phyloP scores from a whole-genome alignment of 2,113 vertebrate genomes.

The Sphaerodactylus townsendi region DNA sequence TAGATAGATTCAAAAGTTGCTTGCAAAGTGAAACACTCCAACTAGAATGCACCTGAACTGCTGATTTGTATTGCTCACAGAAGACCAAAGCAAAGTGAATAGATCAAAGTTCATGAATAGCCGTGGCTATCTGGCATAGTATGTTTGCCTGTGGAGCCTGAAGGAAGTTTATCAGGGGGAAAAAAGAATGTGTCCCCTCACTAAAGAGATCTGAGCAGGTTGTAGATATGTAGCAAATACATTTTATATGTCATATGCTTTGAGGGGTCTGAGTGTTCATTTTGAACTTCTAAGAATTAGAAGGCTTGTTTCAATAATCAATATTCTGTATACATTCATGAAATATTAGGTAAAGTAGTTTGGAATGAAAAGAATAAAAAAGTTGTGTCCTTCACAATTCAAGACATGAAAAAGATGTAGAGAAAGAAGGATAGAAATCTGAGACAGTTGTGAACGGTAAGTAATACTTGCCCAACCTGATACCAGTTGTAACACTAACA shows the following conservation, averaged over 20 bases:
- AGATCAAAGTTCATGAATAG: too few species aligned
- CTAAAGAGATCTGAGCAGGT: too few species aligned
- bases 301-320: conserved; percentile 28
- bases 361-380: conserved; percentile 54
- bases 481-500: neutral
- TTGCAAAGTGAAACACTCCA: too few species aligned
- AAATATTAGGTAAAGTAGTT: conserved; percentile 41
- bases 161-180: too few species aligned
- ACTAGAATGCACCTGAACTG: too few species aligned
- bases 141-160: too few species aligned
- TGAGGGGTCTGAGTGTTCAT: neutral
- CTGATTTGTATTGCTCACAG: too few species aligned
- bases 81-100: too few species aligned
- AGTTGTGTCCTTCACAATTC: conserved; percentile 29
- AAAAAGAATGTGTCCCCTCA: too few species aligned
- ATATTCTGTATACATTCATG: conserved; percentile 47
- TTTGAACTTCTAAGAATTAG: conserved; percentile 55
- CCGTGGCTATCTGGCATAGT: too few species aligned
- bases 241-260: neutral
- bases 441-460: neutral
- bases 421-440: conserved; percentile 24
- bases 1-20: too few species aligned
- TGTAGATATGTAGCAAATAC: neutral
- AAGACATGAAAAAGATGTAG: conserved; percentile 42
- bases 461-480: neutral